Percentiles rank a stretch among this genome's conserved stretches.
phyloP scores from a whole-genome alignment of 1,140 invertebrate genomes.

The Drosophila grimshawi region DNA sequence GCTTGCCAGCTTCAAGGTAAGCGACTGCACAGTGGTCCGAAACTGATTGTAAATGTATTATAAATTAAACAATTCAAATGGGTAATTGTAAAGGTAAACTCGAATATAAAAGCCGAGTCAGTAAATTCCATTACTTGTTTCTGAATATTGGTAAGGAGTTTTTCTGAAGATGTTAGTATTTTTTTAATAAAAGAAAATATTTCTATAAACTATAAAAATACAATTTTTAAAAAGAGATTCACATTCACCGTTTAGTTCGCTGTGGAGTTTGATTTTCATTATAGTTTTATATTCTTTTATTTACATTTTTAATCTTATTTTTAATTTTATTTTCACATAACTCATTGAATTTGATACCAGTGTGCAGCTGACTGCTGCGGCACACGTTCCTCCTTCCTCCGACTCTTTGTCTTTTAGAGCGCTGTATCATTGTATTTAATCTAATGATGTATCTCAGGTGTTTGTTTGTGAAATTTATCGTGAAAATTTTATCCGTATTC shows the following conservation, averaged over 20 bases:
- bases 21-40: constrained; percentile 33
- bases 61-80: too few species aligned
- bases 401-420: constrained; percentile 52
- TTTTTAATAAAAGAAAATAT: too few species aligned
- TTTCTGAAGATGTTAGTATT: too few species aligned
- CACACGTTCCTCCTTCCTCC: constrained; percentile 10
- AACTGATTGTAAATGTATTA: background rate
- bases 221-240: too few species aligned
- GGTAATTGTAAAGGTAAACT: background rate
- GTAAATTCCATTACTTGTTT: too few species aligned
- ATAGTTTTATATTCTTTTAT: too few species aligned
- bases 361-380: constrained; percentile 17
- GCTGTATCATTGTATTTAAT: constrained; percentile 77
- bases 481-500: constrained; percentile 79
- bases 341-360: background rate
- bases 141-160: too few species aligned
- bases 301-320: too few species aligned
- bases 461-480: constrained; percentile 83
- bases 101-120: too few species aligned
- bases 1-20: constrained; percentile 21
- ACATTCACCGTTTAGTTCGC: too few species aligned
- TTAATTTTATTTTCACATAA: background rate
- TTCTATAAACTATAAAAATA: too few species aligned
- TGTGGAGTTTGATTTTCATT: too few species aligned
- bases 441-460: constrained; percentile 83